Percentiles rank a stretch among this genome's conserved stretches.
Conservation (phyloP, 2,888 invertebrate species). For the Drosophila helvetica region DNA sequence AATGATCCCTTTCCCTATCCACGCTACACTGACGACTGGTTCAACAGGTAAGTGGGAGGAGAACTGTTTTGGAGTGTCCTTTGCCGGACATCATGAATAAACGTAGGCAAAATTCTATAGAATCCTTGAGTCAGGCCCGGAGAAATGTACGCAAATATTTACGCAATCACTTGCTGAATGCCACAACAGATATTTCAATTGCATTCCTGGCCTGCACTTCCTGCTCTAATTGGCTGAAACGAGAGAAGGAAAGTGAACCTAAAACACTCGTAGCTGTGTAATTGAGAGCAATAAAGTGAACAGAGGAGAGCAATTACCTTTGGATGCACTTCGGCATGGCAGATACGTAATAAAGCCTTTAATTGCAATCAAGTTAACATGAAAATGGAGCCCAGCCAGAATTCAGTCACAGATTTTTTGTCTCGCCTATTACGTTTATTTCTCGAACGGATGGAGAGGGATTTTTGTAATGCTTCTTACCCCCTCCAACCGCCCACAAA, state of each 20-base stretch:
- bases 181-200: not conserved
- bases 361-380: not conserved
- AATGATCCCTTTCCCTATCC: constrained; percentile 99
- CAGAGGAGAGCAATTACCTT: not conserved
- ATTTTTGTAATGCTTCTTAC: constrained; percentile 37
- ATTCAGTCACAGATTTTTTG: not conserved
- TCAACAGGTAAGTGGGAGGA: constrained; percentile 92
- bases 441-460: constrained; percentile 37
- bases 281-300: not conserved
- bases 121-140: not conserved
- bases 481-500: constrained; percentile 5
- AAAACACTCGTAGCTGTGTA: not conserved
- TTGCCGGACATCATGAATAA: not conserved
- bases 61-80: constrained; percentile 3
- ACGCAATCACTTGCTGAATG: not conserved
- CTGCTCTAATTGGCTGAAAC: not conserved
- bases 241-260: not conserved
- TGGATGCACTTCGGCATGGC: not conserved
- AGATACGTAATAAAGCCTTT: not conserved
- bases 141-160: not conserved
- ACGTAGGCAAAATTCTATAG: not conserved
- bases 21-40: constrained; percentile 99
- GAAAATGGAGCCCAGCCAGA: not conserved
- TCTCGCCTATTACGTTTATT: constrained; percentile 34
- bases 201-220: not conserved